Conservation (phyloP, 2,888 invertebrate species). For the Drosophila birchii region DNA sequence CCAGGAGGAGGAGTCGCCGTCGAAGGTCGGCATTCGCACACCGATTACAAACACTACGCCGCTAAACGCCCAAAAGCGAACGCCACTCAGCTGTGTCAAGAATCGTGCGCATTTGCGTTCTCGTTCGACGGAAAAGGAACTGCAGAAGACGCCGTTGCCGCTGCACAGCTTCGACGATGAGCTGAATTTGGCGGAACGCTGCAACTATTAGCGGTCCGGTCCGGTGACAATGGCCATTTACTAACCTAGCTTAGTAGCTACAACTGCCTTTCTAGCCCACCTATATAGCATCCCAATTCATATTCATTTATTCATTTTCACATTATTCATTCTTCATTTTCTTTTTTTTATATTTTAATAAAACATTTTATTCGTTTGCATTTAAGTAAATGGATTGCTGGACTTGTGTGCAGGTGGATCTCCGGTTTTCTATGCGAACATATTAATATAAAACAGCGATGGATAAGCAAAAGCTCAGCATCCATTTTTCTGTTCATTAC, state of each 20-base stretch:
- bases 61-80: slow-evolving; percentile 61
- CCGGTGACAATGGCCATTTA: slow-evolving; percentile 12
- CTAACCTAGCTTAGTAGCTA: slow-evolving; percentile 50
- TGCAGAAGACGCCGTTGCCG: slow-evolving; percentile 62
- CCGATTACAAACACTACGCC: slow-evolving; percentile 49
- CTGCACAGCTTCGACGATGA: slow-evolving; percentile 76
- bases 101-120: slow-evolving; percentile 77
- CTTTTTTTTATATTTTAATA: slow-evolving; percentile 17
- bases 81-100: slow-evolving; percentile 80
- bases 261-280: slow-evolving; percentile 26
- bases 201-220: slow-evolving; percentile 36
- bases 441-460: not conserved
- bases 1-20: slow-evolving; percentile 63
- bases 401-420: not conserved
- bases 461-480: not conserved
- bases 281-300: slow-evolving; percentile 18
- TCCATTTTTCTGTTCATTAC: too few species aligned
- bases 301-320: slow-evolving; percentile 6
- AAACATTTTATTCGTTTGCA: slow-evolving; percentile 20
- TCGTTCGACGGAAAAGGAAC: slow-evolving; percentile 73
- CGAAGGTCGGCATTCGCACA: slow-evolving; percentile 26
- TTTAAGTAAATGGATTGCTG: not conserved
- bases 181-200: slow-evolving; percentile 56
- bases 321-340: slow-evolving; percentile 10
- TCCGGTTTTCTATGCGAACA: not conserved